phyloP scores from a whole-genome alignment of 2,888 invertebrate genomes.

The Leptinotarsa peninsularis region DNA sequence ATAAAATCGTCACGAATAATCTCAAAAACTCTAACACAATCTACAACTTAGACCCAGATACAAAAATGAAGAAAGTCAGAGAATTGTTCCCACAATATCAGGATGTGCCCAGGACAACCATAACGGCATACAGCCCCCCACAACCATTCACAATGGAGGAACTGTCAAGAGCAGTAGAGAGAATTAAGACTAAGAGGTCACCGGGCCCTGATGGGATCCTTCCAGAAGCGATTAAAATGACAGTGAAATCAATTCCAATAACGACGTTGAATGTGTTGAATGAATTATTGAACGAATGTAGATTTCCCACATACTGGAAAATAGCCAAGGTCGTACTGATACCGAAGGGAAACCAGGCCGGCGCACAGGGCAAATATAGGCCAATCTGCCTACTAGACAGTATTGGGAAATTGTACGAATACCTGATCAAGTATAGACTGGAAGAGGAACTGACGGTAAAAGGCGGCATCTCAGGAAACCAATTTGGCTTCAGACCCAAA shows the following conservation, averaged over 20 bases:
- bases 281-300: conserved; percentile 2
- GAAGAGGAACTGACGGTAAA: conserved; percentile 13
- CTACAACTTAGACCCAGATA: neutral
- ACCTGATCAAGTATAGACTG: conserved; percentile 24
- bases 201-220: conserved; percentile 24
- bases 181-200: conserved; percentile 6
- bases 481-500: conserved; percentile 20
- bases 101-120: neutral
- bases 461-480: conserved; percentile 12
- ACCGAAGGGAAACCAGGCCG: conserved; percentile 20
- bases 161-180: conserved; percentile 3
- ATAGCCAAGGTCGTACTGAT: conserved; percentile 33
- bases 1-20: conserved; percentile 8
- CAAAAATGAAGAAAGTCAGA: conserved; percentile 3
- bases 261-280: conserved; percentile 11
- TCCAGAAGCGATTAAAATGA: conserved; percentile 19
- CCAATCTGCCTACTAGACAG: conserved; percentile 22
- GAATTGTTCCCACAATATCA: conserved; percentile 7
- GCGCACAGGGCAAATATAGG: neutral
- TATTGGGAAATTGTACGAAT: conserved; percentile 37
- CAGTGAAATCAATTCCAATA: conserved; percentile 10
- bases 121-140: conserved; percentile 8
- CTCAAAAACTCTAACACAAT: conserved; percentile 2
- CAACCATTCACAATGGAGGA: conserved; percentile 21
- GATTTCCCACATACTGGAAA: conserved; percentile 37